Base-by-base conservation (phyloP, 1,140 invertebrate species). In the Probaryconus sp. region DNA sequence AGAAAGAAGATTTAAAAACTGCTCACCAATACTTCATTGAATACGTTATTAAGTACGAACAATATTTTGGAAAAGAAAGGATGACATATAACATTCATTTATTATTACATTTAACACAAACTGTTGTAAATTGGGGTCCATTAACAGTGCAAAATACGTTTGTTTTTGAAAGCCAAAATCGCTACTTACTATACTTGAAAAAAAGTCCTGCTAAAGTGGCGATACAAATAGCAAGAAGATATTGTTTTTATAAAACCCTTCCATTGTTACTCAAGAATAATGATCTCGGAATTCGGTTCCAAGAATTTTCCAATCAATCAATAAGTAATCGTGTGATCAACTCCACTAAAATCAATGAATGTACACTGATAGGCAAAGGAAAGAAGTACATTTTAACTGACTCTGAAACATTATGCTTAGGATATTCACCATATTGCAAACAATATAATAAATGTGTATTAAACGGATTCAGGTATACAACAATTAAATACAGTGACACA, bases 161-260 rank as follows among this genome's bases (percentile, higher is more conserved):
- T 35, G 28, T 31, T 6, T 51, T 14, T 30, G 50, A 55, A 28
- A 40, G 18, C 11, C 11, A 55, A 40, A 55, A 55, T 40, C 10
- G 50, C 38, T 40, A 7, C 24, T 28, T 55, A 7, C 7, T 55
- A n/a, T 20, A 6, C 6, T 26, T 58, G 17, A 45, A 47, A 18
- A 26, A 45, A 31, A 45, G 40, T 30, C 55, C 55, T 1, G 18
- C 30, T 9, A 47, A 48, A 37, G 11, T 60, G 4, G 31, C 55
- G 13, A 35, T 38, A 11, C 56, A 61, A 40, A 48, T 61, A 9
- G 21, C 35, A 10, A 20, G 10, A 28, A 10, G 30, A 40, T 61
- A 61, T 21, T 48, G 42, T 5, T 61, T 61, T 21, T 9, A 28
- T 30, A 37, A 61, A 10, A 11, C 43, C 4, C 11, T 58, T 7